A percentile compares a stretch with the other conserved stretches of the same genome.
Evolutionary conservation across 1,140 invertebrate genomes (phyloP).

Genomic region (Polypedilum pembai): DNA sequence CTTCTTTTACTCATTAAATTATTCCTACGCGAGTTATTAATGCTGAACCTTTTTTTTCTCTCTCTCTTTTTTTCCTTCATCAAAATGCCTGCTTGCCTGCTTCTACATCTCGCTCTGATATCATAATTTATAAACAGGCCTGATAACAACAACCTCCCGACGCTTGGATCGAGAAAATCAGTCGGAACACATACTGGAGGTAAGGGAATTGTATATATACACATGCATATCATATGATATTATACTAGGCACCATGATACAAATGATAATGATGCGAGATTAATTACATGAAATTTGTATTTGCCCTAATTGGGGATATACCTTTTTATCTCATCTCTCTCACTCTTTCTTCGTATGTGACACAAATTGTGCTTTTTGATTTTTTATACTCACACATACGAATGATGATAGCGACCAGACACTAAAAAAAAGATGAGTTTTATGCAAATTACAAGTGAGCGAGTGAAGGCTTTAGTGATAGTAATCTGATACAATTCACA

Average conservation of each 20-base stretch:
- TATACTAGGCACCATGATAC: neutral
- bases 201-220: slow-evolving; percentile 43
- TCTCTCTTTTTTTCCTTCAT: neutral
- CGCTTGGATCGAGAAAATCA: slow-evolving; percentile 79
- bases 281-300: slow-evolving; percentile 7
- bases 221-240: too few species aligned
- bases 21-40: slow-evolving; percentile 23
- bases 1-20: slow-evolving; percentile 21
- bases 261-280: slow-evolving; percentile 1
- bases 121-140: slow-evolving; percentile 48
- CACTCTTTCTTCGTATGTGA: too few species aligned
- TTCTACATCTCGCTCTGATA: neutral
- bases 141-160: slow-evolving; percentile 72
- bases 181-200: slow-evolving; percentile 76
- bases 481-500: too few species aligned
- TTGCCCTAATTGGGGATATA: neutral
- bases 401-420: too few species aligned
- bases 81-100: too few species aligned
- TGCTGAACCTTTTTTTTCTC: slow-evolving; percentile 22
- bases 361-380: too few species aligned
- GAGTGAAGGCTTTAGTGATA: too few species aligned
- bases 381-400: too few species aligned
- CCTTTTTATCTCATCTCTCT: neutral
- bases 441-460: too few species aligned
- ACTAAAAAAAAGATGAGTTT: too few species aligned